Base-by-base conservation (phyloP, 2,113 vertebrate species). In the Phasianus colchicus region DNA sequence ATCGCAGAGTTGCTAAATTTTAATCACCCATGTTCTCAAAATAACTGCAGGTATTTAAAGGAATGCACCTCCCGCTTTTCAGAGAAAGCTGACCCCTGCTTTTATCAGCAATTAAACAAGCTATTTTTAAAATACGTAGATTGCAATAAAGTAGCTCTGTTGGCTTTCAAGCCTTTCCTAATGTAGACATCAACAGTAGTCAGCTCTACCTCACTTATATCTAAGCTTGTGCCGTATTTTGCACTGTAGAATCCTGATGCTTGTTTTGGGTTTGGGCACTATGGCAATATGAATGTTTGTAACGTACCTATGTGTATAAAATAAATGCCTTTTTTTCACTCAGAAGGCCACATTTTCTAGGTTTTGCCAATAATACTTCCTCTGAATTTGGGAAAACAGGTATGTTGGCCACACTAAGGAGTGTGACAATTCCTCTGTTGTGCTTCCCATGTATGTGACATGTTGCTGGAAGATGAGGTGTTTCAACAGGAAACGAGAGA, bases 11-110 rank as follows among this genome's bases (percentile, higher is more conserved):
- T 95, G 94, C 93, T 93, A 82, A 91, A 97, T 94, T 92, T 87
- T 83, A 97, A 95, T 97, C 89, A 83, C 94, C 70, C 61, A 42
- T 74, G 88, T 75, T 96, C 96, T 94, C 78, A 92, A 90, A 97
- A 93, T 96, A 97, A 96, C 96, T 96, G 88, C 84, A 96, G 84
- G 90, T 96, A 94, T 97, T 91, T 90, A 93, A 92, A 97, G 55
- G 64, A 76, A 47, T 79, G 83, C 87, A 93, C 86, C 75, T 83
- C 57, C 86, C 69, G 64, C 36, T 81, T 97, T 97, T 93, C 95
- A 86, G 57, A 96, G 93, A 93, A 95, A 90, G 81, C 24, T 83
- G 83, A 94, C 69, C 95, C 58, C 32, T 94, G 76, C 92, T 97
- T 97, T 97, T 96, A 97, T 95, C 88, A 96, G 77, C 81, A 74